A percentile compares a stretch with the other conserved stretches of the same genome.
These are phyloP conservation scores for Anisognathus igniventris DNA, from an alignment of 2,797 vertebrate genomes.

Conservation along the genomic window DNA sequence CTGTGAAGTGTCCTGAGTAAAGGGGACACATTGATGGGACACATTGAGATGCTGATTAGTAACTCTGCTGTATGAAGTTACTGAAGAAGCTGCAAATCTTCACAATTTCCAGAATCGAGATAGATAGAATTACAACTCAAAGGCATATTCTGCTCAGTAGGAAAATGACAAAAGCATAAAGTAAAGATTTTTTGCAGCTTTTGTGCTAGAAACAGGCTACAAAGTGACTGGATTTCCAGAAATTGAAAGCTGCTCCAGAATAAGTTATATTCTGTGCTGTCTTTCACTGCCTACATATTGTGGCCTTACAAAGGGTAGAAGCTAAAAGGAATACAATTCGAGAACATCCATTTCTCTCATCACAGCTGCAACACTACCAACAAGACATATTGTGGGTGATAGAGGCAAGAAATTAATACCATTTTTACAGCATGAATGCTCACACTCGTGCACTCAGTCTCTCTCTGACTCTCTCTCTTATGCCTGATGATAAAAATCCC, in stretches of 20 bases:
- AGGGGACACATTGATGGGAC: not conserved
- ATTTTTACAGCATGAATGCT: slow-evolving; percentile 31
- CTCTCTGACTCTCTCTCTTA: slow-evolving; percentile 15
- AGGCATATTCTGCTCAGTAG: not conserved
- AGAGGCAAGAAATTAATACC: slow-evolving; percentile 57
- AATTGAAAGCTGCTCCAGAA: not conserved
- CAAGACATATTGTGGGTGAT: not conserved
- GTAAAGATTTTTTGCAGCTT: not conserved
- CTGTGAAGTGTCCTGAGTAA: not conserved
- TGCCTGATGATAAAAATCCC: slow-evolving; percentile 11
- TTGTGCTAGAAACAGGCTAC: not conserved
- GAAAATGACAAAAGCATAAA: not conserved
- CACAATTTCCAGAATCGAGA: not conserved
- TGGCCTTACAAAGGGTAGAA: slow-evolving; percentile 15
- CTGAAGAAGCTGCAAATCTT: not conserved
- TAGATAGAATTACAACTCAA: not conserved
- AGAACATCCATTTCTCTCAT: slow-evolving; percentile 48
- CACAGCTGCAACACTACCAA: slow-evolving; percentile 3
- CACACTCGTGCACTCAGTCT: not conserved
- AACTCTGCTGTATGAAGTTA: not conserved
- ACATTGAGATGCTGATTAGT: not conserved
- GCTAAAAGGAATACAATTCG: slow-evolving; percentile 31
- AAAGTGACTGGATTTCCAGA: not conserved
- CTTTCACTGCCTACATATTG: not conserved
- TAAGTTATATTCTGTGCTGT: not conserved